Conservation (phyloP, 2,888 invertebrate genomes). For the Latheticus oryzae region DNA sequence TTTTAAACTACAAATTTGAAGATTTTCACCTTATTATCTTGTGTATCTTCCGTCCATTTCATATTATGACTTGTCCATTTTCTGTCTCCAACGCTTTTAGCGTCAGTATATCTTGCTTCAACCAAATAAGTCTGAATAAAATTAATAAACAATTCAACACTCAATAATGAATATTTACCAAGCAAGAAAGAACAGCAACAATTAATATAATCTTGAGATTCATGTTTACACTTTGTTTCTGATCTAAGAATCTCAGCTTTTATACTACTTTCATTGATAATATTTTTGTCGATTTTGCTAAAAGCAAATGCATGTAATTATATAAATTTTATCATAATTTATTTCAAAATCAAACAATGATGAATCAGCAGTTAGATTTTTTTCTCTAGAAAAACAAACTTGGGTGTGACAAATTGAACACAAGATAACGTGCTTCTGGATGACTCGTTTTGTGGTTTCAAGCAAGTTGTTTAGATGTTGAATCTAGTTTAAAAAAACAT, state of each 20-base stretch:
- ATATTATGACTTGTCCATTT: too few relatives aligned
- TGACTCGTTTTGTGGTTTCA: not conserved
- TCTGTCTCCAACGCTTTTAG: too few relatives aligned
- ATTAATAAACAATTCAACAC: not conserved
- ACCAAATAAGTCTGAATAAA: not conserved
- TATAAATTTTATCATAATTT: too few relatives aligned
- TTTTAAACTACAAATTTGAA: too few relatives aligned
- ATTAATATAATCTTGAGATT: not conserved
- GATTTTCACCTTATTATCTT: too few relatives aligned
- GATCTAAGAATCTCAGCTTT: not conserved
- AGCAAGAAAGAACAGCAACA: not conserved
- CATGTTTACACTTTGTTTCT: not conserved
- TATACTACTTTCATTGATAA: constrained; percentile 10
- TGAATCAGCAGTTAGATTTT: not conserved
- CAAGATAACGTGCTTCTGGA: not conserved
- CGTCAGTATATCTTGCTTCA: not conserved
- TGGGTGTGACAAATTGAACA: constrained; percentile 6
- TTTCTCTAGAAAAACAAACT: constrained; percentile 1
- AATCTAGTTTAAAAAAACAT: too few relatives aligned
- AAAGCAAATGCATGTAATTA: too few relatives aligned
- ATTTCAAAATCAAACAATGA: not conserved
- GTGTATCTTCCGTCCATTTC: too few relatives aligned
- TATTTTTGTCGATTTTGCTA: constrained; percentile 7
- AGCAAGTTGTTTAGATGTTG: too few relatives aligned
- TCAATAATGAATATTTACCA: constrained; percentile 8